Conservation (phyloP, 2,888 invertebrate genomes). For the Listrodromus nycthemerus region DNA sequence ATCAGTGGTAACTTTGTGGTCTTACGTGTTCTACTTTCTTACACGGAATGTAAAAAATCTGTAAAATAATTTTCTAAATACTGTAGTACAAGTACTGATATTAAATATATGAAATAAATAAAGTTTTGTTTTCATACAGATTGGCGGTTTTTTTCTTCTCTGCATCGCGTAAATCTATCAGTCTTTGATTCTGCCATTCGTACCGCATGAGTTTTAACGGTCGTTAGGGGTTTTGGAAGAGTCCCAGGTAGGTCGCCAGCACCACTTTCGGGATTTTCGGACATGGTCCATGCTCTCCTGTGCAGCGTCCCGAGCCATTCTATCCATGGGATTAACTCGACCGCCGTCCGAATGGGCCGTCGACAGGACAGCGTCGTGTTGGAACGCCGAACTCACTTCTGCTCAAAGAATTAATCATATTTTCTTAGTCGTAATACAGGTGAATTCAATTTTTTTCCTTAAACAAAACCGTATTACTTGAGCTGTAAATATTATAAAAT, state of each 20-base stretch:
- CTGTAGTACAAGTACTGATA: background rate
- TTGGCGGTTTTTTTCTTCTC: conserved; percentile 16
- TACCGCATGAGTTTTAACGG: conserved; percentile 25
- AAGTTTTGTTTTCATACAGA: conserved; percentile 41
- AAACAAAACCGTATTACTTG: background rate
- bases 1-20: background rate
- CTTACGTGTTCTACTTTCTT: background rate
- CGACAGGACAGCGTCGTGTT: conserved; percentile 81
- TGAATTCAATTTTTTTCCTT: background rate
- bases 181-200: conserved; percentile 38
- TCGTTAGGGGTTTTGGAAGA: conserved; percentile 60
- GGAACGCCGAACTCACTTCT: conserved; percentile 82
- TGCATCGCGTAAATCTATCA: conserved; percentile 30
- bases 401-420: conserved; percentile 52
- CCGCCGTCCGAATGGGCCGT: conserved; percentile 72
- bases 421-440: background rate
- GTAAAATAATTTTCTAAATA: conserved; percentile 11
- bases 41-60: conserved; percentile 22
- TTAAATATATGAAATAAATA: conserved; percentile 35
- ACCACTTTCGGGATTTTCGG: conserved; percentile 82
- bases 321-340: conserved; percentile 78
- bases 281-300: conserved; percentile 82
- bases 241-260: conserved; percentile 81
- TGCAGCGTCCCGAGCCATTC: conserved; percentile 80
- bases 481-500: no score